Conservation (phyloP, 2,797 vertebrate species). For the Enteromius anoplus region DNA sequence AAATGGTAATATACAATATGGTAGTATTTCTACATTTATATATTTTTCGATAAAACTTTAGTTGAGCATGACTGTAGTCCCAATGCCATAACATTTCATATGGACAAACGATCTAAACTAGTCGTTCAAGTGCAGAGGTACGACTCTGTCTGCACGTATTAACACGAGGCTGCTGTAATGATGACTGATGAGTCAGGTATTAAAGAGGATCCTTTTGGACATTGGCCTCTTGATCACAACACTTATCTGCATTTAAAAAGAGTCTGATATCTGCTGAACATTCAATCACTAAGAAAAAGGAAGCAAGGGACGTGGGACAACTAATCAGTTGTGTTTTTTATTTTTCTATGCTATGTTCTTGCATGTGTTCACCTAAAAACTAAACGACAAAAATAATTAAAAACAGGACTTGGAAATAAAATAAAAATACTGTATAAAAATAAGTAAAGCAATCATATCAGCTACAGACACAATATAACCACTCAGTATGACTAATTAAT, state of each 20-base stretch:
- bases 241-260: conserved; percentile 26
- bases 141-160: background rate
- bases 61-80: background rate
- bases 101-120: conserved; percentile 24
- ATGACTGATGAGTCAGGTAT: conserved; percentile 5
- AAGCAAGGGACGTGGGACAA: conserved; percentile 29
- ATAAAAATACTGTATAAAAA: too few relatives aligned
- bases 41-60: background rate
- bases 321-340: background rate
- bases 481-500: background rate
- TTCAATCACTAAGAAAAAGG: background rate
- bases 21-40: too few relatives aligned
- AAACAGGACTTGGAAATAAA: background rate
- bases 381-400: background rate
- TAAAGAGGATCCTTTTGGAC: conserved; percentile 43
- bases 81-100: background rate
- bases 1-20: too few relatives aligned
- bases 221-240: conserved; percentile 45
- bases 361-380: conserved; percentile 2
- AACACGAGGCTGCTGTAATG: background rate
- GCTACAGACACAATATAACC: background rate
- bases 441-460: background rate
- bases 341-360: background rate
- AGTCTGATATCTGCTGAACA: conserved; percentile 1
- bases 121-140: background rate